Conservation (phyloP, 2,888 invertebrate species). For the Cremastinae sp. region DNA sequence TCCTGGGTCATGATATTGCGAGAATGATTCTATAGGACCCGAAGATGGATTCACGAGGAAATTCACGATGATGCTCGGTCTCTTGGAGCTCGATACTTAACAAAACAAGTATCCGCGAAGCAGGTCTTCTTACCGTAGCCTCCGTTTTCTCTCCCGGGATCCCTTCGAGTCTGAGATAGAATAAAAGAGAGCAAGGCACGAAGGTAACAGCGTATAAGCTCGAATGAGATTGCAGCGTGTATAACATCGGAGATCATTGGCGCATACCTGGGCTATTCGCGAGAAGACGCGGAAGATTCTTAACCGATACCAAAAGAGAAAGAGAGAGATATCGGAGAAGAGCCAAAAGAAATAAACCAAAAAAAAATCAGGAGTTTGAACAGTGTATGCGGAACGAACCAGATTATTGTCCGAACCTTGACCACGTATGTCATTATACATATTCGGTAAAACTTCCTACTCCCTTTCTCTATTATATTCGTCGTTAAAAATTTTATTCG, state of each 20-base stretch:
- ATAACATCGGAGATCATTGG: slow-evolving; percentile 54
- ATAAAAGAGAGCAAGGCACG: slow-evolving; percentile 14
- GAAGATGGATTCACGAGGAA: slow-evolving; percentile 46
- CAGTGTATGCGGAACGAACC: slow-evolving; percentile 71
- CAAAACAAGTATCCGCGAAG: slow-evolving; percentile 32
- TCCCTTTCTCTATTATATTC: slow-evolving; percentile 48
- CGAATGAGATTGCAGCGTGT: slow-evolving; percentile 57
- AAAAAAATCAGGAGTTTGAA: slow-evolving; percentile 24
- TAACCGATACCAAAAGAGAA: slow-evolving; percentile 51
- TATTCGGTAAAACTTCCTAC: slow-evolving; percentile 74
- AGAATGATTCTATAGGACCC: slow-evolving; percentile 43
- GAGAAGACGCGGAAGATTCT: slow-evolving; percentile 60
- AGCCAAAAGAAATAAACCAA: slow-evolving; percentile 14
- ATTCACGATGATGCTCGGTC: slow-evolving; percentile 18
- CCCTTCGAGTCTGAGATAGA: background rate
- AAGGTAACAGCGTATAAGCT: slow-evolving; percentile 49
- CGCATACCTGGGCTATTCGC: slow-evolving; percentile 37
- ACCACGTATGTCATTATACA: slow-evolving; percentile 75
- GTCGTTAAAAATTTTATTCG: slow-evolving; percentile 8
- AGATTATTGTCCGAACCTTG: slow-evolving; percentile 78
- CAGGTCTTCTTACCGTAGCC: slow-evolving; percentile 41
- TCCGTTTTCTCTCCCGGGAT: too few relatives aligned
- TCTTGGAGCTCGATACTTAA: slow-evolving; percentile 33
- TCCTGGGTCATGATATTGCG: slow-evolving; percentile 49
- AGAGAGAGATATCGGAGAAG: slow-evolving; percentile 39